phyloP scores from a whole-genome alignment of 1,140 invertebrate genomes.

The Bombus confusus region DNA sequence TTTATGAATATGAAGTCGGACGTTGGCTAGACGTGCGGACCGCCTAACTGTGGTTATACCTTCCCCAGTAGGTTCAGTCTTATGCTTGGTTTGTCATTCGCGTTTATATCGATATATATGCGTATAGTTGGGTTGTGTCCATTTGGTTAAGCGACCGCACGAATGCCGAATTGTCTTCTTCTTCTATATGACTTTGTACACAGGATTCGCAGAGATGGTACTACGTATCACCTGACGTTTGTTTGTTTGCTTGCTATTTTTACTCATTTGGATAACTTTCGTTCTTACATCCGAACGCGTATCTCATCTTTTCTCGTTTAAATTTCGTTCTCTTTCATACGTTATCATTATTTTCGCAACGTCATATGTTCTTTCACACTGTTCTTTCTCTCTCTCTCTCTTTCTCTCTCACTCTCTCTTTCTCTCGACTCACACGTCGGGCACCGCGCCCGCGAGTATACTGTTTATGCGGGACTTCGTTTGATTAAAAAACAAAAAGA shows the following conservation, averaged over 20 bases:
- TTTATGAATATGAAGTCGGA: conserved; percentile 66
- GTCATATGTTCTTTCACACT: conserved; percentile 39
- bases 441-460: conserved; percentile 56
- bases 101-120: conserved; percentile 62
- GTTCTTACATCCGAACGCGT: conserved; percentile 32
- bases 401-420: conserved; percentile 33
- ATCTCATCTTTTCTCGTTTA: conserved; percentile 20
- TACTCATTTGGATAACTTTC: conserved; percentile 38
- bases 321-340: conserved; percentile 46
- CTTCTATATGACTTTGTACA: conserved; percentile 63
- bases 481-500: conserved; percentile 47
- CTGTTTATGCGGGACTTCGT: conserved; percentile 59
- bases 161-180: conserved; percentile 35
- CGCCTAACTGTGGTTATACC: conserved; percentile 56
- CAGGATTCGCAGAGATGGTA: conserved; percentile 69
- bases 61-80: conserved; percentile 78
- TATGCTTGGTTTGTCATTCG: conserved; percentile 75
- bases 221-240: conserved; percentile 68
- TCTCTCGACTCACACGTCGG: conserved; percentile 58
- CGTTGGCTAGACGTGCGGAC: conserved; percentile 51
- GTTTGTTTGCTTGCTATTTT: conserved; percentile 21
- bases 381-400: conserved; percentile 46
- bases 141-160: conserved; percentile 60
- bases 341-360: conserved; percentile 40
- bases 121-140: conserved; percentile 72